Conservation (phyloP, 2,888 invertebrate species). For the Hecatera dysodea region DNA sequence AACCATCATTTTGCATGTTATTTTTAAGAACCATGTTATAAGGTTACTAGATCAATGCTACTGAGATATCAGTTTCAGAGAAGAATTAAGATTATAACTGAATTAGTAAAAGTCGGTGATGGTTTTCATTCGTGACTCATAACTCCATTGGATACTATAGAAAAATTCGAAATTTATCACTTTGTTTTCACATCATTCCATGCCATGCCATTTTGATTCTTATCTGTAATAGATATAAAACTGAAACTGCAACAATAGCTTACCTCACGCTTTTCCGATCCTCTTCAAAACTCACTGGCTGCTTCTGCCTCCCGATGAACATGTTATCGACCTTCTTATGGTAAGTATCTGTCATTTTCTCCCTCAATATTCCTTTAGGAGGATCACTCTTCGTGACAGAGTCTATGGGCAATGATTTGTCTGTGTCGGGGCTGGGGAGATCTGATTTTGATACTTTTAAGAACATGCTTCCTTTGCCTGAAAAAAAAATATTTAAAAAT, state of each 20-base stretch:
- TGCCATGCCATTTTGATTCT: background rate
- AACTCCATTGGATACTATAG: too few relatives aligned
- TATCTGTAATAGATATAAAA: background rate
- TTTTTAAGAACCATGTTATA: too few relatives aligned
- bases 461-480: slow-evolving; percentile 87
- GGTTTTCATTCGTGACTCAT: too few relatives aligned
- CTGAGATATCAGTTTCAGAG: too few relatives aligned
- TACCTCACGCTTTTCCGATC: slow-evolving; percentile 94
- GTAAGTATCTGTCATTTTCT: slow-evolving; percentile 86
- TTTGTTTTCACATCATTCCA: background rate
- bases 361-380: slow-evolving; percentile 92
- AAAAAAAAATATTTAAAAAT: background rate
- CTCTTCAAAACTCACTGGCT: slow-evolving; percentile 91
- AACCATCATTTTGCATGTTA: too few relatives aligned
- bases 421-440: slow-evolving; percentile 86
- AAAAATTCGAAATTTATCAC: too few relatives aligned
- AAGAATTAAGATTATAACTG: too few relatives aligned
- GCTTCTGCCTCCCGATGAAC: slow-evolving; percentile 75
- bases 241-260: background rate
- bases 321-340: slow-evolving; percentile 79
- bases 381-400: slow-evolving; percentile 87
- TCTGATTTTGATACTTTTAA: slow-evolving; percentile 83
- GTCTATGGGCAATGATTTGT: slow-evolving; percentile 83
- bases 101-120: too few relatives aligned
- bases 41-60: too few relatives aligned